A percentile compares a stretch with the other conserved stretches of the same genome.
These are phyloP conservation scores for Drosophila barbarae DNA, from an alignment of 2,888 invertebrate genomes.

Conservation along the genomic window DNA sequence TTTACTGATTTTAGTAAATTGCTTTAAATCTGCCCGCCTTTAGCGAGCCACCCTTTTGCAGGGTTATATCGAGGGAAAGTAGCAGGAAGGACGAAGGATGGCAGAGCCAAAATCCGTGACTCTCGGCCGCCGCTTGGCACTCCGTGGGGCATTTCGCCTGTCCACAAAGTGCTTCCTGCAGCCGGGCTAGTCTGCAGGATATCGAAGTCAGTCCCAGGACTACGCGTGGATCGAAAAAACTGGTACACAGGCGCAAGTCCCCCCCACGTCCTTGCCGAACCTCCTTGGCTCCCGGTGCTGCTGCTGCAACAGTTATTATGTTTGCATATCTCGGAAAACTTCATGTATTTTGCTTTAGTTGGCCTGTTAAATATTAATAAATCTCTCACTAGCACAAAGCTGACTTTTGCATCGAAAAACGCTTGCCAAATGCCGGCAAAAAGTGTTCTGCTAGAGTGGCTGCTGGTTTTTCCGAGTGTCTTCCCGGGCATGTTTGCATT, in stretches of 20 bases:
- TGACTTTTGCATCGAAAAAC: conserved; percentile 37
- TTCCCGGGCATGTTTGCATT: conserved; percentile 22
- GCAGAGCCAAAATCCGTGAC: conserved; percentile 53
- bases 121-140: conserved; percentile 10
- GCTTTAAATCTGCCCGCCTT: no score
- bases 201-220: conserved; percentile 45
- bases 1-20: neutral
- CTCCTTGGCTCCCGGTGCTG: neutral
- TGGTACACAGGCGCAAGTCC: conserved; percentile 19
- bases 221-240: conserved; percentile 16
- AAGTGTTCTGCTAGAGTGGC: conserved; percentile 48
- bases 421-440: conserved; percentile 40
- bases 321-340: conserved; percentile 48
- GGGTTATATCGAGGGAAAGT: neutral
- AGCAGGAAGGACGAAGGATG: conserved; percentile 9
- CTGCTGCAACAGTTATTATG: conserved; percentile 45
- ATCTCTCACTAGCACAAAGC: conserved; percentile 53
- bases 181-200: conserved; percentile 45
- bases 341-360: conserved; percentile 32
- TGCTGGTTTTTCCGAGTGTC: conserved; percentile 21
- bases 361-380: conserved; percentile 58
- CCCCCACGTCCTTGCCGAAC: conserved; percentile 15
- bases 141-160: conserved; percentile 54
- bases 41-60: conserved; percentile 11
- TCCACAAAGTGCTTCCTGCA: conserved; percentile 62